Conservation (phyloP, 2,113 vertebrate genomes). For the Castor canadensis region DNA sequence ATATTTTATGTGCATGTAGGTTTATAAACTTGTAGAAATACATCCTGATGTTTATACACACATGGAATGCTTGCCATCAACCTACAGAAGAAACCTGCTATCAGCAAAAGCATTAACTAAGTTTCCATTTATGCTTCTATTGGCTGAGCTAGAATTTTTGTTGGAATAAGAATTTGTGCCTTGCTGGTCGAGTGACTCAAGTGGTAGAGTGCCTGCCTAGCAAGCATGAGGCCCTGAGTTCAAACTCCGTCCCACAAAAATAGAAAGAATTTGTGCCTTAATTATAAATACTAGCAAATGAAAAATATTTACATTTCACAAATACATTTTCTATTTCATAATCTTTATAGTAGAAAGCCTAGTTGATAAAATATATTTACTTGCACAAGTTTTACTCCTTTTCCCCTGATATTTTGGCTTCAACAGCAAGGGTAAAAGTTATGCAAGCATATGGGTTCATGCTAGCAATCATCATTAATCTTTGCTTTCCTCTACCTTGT, state of each 20-base stretch:
- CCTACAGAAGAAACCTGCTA: conserved; percentile 26
- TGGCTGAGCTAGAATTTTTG: conserved; percentile 55
- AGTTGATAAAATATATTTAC: conserved; percentile 55
- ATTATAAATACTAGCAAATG: conserved; percentile 62
- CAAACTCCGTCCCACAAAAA: no score
- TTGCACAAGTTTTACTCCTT: conserved; percentile 46
- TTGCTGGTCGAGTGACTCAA: no score
- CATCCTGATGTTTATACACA: not conserved
- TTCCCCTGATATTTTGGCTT: conserved; percentile 40
- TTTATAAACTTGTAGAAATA: not conserved
- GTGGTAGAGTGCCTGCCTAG: no score
- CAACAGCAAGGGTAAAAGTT: conserved; percentile 38
- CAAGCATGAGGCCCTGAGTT: no score
- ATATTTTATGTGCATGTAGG: not conserved
- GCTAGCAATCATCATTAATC: conserved; percentile 59
- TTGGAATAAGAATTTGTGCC: conserved; percentile 59
- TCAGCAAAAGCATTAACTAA: conserved; percentile 50
- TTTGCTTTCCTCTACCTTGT: conserved; percentile 40
- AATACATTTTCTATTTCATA: conserved; percentile 37
- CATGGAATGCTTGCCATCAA: not conserved
- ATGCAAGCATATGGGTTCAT: conserved; percentile 45
- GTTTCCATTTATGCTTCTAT: conserved; percentile 58
- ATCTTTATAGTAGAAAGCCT: conserved; percentile 32
- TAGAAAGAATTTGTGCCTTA: conserved; percentile 61
- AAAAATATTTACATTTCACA: conserved; percentile 57